A percentile compares a stretch with the other conserved stretches of the same genome.
Conservation (phyloP, 1,140 invertebrate species). For the Hetaerina americana region DNA sequence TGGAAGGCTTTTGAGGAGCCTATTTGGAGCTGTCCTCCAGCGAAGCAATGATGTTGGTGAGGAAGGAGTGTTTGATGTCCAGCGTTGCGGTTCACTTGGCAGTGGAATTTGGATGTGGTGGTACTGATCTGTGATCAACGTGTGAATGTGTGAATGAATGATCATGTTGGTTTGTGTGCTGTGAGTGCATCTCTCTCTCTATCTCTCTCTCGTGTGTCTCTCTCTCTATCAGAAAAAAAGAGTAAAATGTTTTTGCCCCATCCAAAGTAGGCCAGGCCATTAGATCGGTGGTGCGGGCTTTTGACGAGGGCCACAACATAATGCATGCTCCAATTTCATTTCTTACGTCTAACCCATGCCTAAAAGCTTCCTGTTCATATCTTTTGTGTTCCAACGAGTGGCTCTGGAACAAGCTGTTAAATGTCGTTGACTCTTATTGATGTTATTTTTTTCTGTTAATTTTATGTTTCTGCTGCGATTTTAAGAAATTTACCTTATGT, state of each 20-base stretch:
- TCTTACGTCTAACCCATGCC: neutral
- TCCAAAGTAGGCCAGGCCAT: neutral
- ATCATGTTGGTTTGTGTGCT: neutral
- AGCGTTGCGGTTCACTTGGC: neutral
- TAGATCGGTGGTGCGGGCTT: neutral
- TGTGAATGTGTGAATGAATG: neutral
- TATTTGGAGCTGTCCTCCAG: neutral
- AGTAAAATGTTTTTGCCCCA: neutral
- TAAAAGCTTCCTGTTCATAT: neutral
- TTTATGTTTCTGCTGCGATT: neutral
- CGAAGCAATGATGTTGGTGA: neutral
- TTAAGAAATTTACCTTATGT: neutral
- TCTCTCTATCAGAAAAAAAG: too few species aligned
- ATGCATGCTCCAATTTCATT: neutral
- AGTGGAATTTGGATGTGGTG: neutral
- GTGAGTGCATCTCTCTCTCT: neutral
- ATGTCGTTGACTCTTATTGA: neutral
- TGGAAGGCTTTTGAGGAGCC: neutral
- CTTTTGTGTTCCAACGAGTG: neutral
- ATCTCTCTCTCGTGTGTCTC: neutral
- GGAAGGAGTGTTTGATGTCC: neutral
- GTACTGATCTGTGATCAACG: neutral
- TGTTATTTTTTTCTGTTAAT: slow-evolving; percentile 1
- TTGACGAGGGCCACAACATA: neutral
- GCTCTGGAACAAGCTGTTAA: neutral